A percentile compares a stretch with the other conserved stretches of the same genome.
phyloP scores from a whole-genome alignment of 2,888 invertebrate genomes.

The Xylophagus ater region DNA sequence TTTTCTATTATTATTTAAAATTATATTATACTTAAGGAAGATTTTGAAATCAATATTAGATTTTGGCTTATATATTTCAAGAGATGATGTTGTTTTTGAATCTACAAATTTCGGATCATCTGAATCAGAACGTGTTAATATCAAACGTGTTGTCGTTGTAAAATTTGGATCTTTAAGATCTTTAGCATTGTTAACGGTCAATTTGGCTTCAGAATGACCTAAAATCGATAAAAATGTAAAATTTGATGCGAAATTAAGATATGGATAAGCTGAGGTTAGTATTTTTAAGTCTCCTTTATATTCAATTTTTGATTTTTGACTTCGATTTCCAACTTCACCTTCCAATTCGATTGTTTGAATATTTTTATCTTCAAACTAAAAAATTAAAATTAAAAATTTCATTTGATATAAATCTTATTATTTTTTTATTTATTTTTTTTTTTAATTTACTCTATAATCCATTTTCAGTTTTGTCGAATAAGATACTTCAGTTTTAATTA shows the following conservation, averaged over 20 bases:
- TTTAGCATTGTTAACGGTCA: conserved; percentile 57
- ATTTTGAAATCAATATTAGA: conserved; percentile 56
- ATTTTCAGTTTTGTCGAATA: conserved; percentile 34
- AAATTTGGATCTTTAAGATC: conserved; percentile 46
- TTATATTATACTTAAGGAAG: conserved; percentile 37
- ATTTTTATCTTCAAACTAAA: conserved; percentile 33
- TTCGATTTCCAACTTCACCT: conserved; percentile 41
- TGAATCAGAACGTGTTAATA: conserved; percentile 49
- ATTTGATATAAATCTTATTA: background rate
- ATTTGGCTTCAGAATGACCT: conserved; percentile 58
- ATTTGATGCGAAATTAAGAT: conserved; percentile 56
- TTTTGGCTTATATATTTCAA: conserved; percentile 53
- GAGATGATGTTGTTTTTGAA: conserved; percentile 45
- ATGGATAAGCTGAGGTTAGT: conserved; percentile 64
- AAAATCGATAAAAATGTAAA: conserved; percentile 55
- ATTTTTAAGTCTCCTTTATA: conserved; percentile 53
- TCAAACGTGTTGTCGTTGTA: conserved; percentile 49
- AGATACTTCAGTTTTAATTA: conserved; percentile 41
- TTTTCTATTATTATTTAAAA: conserved; percentile 4
- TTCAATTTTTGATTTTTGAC: conserved; percentile 32
- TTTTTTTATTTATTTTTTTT: conserved; percentile 35
- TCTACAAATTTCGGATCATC: conserved; percentile 45
- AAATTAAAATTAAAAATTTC: background rate
- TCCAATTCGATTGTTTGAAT: conserved; percentile 40
- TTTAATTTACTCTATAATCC: conserved; percentile 46